Evolutionary conservation across 2,888 invertebrate genomes (phyloP).

Genomic region (Poecilus cupreus): DNA sequence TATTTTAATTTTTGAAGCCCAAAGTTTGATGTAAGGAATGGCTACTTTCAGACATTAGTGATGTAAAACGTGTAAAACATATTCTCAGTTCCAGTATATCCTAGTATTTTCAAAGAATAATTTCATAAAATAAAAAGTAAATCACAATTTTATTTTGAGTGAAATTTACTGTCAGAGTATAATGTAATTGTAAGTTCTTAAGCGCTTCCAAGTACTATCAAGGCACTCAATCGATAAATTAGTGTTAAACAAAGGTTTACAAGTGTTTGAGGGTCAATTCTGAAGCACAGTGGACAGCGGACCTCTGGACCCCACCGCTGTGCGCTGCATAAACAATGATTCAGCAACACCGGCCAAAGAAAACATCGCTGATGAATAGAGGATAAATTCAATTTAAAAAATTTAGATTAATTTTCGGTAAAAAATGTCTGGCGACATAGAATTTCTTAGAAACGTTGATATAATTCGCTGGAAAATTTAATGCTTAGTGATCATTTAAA

Average conservation of each 20-base stretch:
- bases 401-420: constrained; percentile 31
- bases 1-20: too few species aligned
- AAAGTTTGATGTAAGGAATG: too few species aligned
- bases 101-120: too few species aligned
- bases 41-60: too few species aligned
- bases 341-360: neutral
- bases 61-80: too few species aligned
- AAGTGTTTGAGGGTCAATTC: neutral
- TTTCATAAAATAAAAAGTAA: too few species aligned
- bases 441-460: constrained; percentile 1
- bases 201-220: neutral
- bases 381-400: neutral
- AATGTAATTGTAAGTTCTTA: too few species aligned
- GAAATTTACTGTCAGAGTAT: too few species aligned
- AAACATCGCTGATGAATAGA: constrained; percentile 27
- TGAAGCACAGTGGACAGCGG: neutral
- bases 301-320: neutral
- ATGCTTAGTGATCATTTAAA: neutral
- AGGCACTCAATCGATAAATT: constrained; percentile 15
- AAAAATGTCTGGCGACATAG: constrained; percentile 13
- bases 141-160: too few species aligned
- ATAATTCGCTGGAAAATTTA: neutral
- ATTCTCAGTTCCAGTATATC: too few species aligned
- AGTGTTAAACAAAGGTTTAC: constrained; percentile 27
- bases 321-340: constrained; percentile 33